Conservation (phyloP, 1,140 invertebrate species). For the Sinonovacula constricta region DNA sequence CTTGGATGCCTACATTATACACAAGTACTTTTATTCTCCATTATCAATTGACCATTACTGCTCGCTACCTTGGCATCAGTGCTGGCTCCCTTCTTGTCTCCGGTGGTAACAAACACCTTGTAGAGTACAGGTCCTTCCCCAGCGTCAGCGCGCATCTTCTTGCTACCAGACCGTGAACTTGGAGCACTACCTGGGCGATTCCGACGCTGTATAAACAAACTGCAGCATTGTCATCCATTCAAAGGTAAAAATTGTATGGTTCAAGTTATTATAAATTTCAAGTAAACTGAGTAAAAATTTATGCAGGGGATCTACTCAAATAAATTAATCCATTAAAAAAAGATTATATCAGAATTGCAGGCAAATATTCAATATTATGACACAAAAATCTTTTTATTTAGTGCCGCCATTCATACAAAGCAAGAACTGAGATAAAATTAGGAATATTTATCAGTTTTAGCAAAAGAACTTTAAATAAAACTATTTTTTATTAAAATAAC, state of each 20-base stretch:
- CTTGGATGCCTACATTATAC: no score
- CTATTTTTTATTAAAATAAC: no score
- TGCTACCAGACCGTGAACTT: slow-evolving; percentile 27
- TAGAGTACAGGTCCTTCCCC: slow-evolving; percentile 68
- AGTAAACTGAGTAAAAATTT: neutral
- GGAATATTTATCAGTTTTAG: no score
- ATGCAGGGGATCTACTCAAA: neutral
- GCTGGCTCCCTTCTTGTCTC: slow-evolving; percentile 72
- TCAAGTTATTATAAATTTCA: neutral
- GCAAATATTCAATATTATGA: no score
- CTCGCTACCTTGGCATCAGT: slow-evolving; percentile 75
- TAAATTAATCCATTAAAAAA: neutral
- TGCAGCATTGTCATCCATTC: neutral
- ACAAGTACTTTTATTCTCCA: neutral
- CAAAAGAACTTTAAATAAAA: no score
- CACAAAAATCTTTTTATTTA: no score
- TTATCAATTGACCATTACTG: neutral
- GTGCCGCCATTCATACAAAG: no score
- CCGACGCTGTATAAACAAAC: neutral
- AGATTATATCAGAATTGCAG: no score
- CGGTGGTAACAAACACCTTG: slow-evolving; percentile 77
- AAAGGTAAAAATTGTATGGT: neutral
- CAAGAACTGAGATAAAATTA: no score
- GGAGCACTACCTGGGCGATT: slow-evolving; percentile 56
- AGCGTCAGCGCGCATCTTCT: slow-evolving; percentile 41